A percentile compares a stretch with the other conserved stretches of the same genome.
Evolutionary conservation across 2,113 vertebrate species (phyloP).

Genomic region (Aptenodytes patagonicus): DNA sequence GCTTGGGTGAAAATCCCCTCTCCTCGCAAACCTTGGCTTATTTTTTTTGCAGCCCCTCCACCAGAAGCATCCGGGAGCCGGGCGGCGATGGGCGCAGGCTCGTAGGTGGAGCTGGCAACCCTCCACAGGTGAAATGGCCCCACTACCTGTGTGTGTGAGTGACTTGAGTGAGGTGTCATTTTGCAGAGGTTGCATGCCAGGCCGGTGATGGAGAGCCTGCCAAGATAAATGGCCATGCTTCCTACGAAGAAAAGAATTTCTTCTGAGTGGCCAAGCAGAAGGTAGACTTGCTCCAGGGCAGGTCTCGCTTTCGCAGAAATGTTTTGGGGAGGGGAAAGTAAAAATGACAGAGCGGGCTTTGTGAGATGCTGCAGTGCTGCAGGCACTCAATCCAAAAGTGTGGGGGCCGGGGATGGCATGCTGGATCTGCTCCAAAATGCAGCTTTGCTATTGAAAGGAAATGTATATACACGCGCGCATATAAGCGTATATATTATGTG

Average conservation of each 20-base stretch:
- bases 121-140: not conserved
- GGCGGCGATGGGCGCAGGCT: fast-evolving
- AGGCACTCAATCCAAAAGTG: not conserved
- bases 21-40: not conserved
- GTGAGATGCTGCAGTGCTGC: not conserved
- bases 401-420: too few species aligned
- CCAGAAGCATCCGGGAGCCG: not conserved
- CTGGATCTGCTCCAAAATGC: not conserved
- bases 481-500: fast-evolving
- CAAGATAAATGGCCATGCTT: slow-evolving; percentile 28
- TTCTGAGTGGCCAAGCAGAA: not conserved
- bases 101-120: not conserved
- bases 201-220: not conserved
- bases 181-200: not conserved
- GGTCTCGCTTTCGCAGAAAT: not conserved
- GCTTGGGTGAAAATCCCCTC: not conserved
- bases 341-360: not conserved
- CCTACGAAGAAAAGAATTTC: not conserved
- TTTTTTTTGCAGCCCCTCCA: not conserved
- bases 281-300: not conserved
- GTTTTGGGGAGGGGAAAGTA: not conserved
- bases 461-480: fast-evolving
- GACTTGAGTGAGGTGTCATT: not conserved
- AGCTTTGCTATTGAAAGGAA: not conserved
- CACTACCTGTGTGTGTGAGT: not conserved